These are phyloP conservation scores for Bombus terrestris DNA, from an alignment of 1,140 invertebrate genomes.

Conservation along the genomic window DNA sequence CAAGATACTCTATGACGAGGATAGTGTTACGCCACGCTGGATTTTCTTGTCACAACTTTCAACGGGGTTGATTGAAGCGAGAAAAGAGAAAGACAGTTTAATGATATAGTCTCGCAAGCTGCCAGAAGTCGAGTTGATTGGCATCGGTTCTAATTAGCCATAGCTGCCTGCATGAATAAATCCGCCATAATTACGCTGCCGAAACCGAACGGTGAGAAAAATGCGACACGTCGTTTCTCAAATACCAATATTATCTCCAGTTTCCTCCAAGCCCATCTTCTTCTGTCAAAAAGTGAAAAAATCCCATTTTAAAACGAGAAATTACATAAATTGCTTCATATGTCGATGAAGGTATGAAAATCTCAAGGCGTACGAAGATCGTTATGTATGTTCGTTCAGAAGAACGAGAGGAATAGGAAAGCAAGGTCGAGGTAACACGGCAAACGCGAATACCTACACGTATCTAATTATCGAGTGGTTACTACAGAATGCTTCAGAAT, in stretches of 20 bases:
- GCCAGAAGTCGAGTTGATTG: constrained; percentile 15
- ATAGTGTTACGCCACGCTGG: background rate
- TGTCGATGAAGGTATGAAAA: too few relatives aligned
- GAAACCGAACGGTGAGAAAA: background rate
- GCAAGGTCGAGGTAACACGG: constrained; percentile 33
- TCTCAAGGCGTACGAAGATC: too few relatives aligned
- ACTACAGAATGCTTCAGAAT: too few relatives aligned
- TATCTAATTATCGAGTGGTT: too few relatives aligned
- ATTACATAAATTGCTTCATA: too few relatives aligned
- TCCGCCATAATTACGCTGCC: background rate
- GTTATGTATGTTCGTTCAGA: too few relatives aligned
- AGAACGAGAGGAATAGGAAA: background rate
- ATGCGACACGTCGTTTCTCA: background rate
- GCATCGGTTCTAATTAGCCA: constrained; percentile 45
- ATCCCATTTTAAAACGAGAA: background rate
- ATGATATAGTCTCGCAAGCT: background rate
- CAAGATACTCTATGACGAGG: background rate
- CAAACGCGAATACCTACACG: background rate
- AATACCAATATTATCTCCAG: background rate
- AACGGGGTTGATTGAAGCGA: background rate
- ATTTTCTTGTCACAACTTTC: constrained; percentile 17
- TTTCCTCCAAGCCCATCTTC: background rate
- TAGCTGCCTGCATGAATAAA: background rate
- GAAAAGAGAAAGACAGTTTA: constrained; percentile 12
- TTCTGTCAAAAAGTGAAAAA: background rate